Base-by-base conservation (phyloP, 2,888 invertebrate genomes). In the Hecatera dysodea region DNA sequence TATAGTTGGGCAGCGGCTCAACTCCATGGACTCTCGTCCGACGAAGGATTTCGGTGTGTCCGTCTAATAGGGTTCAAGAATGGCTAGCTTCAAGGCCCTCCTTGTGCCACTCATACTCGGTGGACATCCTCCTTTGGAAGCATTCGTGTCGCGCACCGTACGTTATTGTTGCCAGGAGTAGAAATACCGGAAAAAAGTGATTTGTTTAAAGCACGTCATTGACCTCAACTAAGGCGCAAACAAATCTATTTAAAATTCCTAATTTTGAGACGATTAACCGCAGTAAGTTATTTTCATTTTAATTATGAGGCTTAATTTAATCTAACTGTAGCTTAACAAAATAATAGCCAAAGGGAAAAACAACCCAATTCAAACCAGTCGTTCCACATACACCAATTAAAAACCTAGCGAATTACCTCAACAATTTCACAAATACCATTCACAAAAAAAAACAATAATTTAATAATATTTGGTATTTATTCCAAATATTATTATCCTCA, bases 401-500 rank as follows among this genome's bases (percentile, higher is more conserved):
- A 59, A 61, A 55, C 7, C 24, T 27, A 5, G 50, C 24, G n/a
- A 64, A 61, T 61, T 50, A 53, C 22, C 53, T 29, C 24, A 42
- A 46, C 2, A 46, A 78, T 59, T 70, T 71, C 27, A 67, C 80
- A 33, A 64, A 63, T 33, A 71, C 80, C 63, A 44, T 67, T 48
- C 27, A 52, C 60, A 67, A 65, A 64, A 72, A 39, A 74, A 1
- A 11, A 11, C 42, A 56, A 78, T 62, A 44, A 60, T 56, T 64
- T n/a, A 44, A 52, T 33, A 66, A 74, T 42, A 60, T 24, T 33
- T 60, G 44, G 36, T 29, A 55, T 55, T n/a, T n/a, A n/a, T n/a
- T n/a, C n/a, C n/a, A 72, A 72, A 77, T 53, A 65, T 73, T n/a
- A n/a, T n/a, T n/a, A 69, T 72, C 56, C 44, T 65, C 50, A 27